phyloP scores from a whole-genome alignment of 2,797 vertebrate species.

The Enteromius fasciolatus region DNA sequence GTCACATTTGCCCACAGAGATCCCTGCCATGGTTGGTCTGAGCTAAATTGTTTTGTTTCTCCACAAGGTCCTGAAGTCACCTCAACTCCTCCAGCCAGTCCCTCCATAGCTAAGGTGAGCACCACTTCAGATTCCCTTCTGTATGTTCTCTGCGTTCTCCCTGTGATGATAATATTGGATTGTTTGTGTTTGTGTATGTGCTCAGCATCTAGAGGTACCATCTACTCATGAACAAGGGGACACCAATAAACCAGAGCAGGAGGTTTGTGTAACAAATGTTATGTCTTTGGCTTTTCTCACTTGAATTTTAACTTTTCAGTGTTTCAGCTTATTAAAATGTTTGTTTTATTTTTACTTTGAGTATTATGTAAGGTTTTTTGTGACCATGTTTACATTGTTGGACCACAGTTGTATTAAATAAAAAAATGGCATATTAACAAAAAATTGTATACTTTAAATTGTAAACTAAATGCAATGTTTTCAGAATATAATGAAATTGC shows the following conservation, averaged over 20 bases:
- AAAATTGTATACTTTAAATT: not conserved
- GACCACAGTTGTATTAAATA: not conserved
- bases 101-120: conserved; percentile 70
- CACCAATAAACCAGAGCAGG: conserved; percentile 63
- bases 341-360: not conserved
- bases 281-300: not conserved
- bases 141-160: conserved; percentile 46
- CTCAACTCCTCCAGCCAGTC: conserved; percentile 58
- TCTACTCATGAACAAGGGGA: conserved; percentile 67
- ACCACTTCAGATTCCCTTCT: not conserved
- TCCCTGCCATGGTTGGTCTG: not conserved
- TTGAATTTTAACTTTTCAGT: not conserved
- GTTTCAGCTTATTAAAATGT: no score
- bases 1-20: not conserved
- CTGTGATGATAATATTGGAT: not conserved
- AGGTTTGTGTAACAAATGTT: conserved; percentile 68
- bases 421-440: not conserved
- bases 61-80: conserved; percentile 58
- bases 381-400: not conserved
- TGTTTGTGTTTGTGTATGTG: conserved; percentile 21
- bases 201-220: conserved; percentile 69
- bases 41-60: conserved; percentile 32
- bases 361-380: not conserved
- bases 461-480: not conserved
- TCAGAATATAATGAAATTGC: not conserved